phyloP scores from a whole-genome alignment of 2,888 invertebrate species.

The Galeruca laticollis region DNA sequence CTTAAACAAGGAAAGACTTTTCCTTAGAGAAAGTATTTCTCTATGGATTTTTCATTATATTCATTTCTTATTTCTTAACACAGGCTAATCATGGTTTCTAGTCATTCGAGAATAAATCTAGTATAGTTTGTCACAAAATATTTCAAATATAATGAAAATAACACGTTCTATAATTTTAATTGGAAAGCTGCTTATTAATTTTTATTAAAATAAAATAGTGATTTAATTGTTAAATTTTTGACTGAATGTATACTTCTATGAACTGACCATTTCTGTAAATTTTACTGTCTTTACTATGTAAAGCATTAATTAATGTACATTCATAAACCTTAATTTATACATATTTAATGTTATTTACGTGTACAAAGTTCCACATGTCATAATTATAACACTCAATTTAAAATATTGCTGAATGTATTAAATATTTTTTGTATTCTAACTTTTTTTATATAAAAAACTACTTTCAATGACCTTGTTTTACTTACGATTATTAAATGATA shows the following conservation, averaged over 20 bases:
- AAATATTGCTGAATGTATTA: slow-evolving; percentile 15
- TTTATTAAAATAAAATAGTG: slow-evolving; percentile 28
- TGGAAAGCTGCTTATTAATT: slow-evolving; percentile 6
- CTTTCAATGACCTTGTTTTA: slow-evolving; percentile 46
- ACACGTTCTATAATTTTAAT: too few relatives aligned
- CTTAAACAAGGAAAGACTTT: too few relatives aligned
- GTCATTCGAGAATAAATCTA: background rate
- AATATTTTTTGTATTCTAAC: slow-evolving; percentile 47
- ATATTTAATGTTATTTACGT: slow-evolving; percentile 23
- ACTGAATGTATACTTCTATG: slow-evolving; percentile 24
- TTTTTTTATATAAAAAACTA: slow-evolving; percentile 42
- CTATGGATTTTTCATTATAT: too few relatives aligned
- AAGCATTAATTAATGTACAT: slow-evolving; percentile 42
- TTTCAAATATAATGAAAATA: too few relatives aligned
- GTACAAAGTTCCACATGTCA: slow-evolving; percentile 23
- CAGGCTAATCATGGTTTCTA: background rate
- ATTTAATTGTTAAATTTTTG: slow-evolving; percentile 13
- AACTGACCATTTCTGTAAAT: slow-evolving; percentile 27
- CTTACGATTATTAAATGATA: slow-evolving; percentile 34
- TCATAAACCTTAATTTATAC: slow-evolving; percentile 37
- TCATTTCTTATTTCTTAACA: background rate
- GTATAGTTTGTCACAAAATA: background rate
- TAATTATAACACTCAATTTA: slow-evolving; percentile 10
- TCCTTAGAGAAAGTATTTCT: too few relatives aligned
- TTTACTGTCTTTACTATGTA: slow-evolving; percentile 47